Evolutionary conservation across 2,797 vertebrate genomes (phyloP).

Genomic region (Malurus splendens): DNA sequence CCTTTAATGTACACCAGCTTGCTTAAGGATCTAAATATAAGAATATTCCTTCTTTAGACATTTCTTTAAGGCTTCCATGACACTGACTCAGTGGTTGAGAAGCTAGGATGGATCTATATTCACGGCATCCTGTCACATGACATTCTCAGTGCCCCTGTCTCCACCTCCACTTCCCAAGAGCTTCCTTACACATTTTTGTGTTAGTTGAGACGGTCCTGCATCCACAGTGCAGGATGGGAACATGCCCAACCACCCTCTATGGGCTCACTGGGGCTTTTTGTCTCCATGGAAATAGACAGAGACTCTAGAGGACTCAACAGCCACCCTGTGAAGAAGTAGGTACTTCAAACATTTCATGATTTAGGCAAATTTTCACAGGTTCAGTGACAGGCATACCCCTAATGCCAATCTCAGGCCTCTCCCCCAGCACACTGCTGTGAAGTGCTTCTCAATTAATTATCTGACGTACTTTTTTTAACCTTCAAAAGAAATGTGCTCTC

Average conservation of each 20-base stretch:
- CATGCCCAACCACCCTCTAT: neutral
- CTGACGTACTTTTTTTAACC: neutral
- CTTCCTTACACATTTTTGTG: neutral
- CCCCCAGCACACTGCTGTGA: neutral
- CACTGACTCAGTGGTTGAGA: neutral
- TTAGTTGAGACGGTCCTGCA: neutral
- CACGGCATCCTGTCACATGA: fast-evolving
- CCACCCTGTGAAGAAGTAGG: neutral
- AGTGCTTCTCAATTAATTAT: neutral
- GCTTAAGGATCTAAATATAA: neutral
- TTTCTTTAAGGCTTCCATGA: neutral
- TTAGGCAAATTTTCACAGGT: neutral
- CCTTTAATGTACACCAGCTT: neutral
- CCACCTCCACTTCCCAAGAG: neutral
- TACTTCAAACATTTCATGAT: neutral
- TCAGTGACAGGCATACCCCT: neutral
- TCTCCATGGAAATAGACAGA: neutral
- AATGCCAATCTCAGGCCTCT: neutral
- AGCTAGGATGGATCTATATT: neutral
- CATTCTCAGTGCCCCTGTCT: neutral
- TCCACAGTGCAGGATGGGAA: fast-evolving
- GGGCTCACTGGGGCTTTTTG: too few relatives aligned
- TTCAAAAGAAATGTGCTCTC: neutral
- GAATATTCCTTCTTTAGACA: neutral
- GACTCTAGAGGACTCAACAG: neutral